A percentile compares a stretch with the other conserved stretches of the same genome.
Evolutionary conservation across 2,888 invertebrate genomes (phyloP).

Genomic region (Pocota personata): DNA sequence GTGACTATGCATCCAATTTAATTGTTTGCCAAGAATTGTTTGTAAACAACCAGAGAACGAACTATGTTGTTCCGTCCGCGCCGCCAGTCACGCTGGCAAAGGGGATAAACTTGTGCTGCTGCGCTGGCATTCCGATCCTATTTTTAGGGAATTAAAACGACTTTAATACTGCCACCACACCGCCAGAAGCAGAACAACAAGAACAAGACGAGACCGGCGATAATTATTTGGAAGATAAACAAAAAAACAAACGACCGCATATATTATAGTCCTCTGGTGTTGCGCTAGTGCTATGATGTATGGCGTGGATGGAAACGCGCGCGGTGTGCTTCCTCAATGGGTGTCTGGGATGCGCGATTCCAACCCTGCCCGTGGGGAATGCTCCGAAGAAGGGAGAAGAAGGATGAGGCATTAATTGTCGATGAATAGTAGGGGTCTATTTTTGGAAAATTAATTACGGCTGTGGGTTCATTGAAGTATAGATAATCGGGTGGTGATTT

Average conservation of each 20-base stretch:
- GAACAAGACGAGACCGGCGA: neutral
- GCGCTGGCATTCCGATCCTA: constrained; percentile 24
- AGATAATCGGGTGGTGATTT: neutral
- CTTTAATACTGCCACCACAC: neutral
- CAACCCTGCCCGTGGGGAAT: neutral
- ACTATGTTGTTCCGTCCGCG: constrained; percentile 1
- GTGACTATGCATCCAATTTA: constrained; percentile 43
- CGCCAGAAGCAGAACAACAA: neutral
- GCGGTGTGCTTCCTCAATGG: constrained; percentile 1
- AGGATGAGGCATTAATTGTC: neutral
- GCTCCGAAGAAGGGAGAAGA: neutral
- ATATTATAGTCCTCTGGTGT: constrained; percentile 11
- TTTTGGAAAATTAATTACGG: neutral
- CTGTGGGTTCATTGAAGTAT: neutral
- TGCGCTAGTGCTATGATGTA: constrained; percentile 36
- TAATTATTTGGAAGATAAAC: constrained; percentile 43
- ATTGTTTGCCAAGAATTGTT: constrained; percentile 68
- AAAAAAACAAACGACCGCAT: constrained; percentile 32
- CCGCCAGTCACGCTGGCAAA: neutral
- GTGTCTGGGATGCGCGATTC: neutral
- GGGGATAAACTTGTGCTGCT: constrained; percentile 16
- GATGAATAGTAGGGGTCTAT: neutral
- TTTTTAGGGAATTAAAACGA: constrained; percentile 31
- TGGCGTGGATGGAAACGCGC: constrained; percentile 27
- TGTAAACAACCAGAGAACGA: constrained; percentile 61